These are phyloP conservation scores for Grapholita molesta DNA, from an alignment of 1,140 invertebrate species.

Conservation along the genomic window DNA sequence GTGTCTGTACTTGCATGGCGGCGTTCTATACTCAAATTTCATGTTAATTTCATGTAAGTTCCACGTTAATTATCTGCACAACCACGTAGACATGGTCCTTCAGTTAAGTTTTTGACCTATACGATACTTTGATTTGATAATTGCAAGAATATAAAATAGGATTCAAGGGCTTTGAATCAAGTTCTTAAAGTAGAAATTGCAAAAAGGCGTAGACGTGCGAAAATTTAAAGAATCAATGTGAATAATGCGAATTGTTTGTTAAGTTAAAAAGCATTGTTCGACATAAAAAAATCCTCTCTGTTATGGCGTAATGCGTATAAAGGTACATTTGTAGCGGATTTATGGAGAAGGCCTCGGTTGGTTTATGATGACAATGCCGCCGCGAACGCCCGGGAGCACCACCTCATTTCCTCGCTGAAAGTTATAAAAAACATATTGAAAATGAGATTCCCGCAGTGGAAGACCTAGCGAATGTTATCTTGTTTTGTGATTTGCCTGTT, in stretches of 20 bases:
- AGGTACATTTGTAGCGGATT: conserved; percentile 73
- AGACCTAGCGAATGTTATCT: conserved; percentile 72
- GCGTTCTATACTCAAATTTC: too few species aligned
- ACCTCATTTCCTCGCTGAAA: conserved; percentile 75
- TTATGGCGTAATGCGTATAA: conserved; percentile 72
- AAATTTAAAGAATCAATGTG: conserved; percentile 25
- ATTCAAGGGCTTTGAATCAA: too few species aligned
- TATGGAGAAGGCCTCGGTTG: conserved; percentile 68
- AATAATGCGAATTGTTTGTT: conserved; percentile 53
- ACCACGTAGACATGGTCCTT: too few species aligned
- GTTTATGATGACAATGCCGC: conserved; percentile 73
- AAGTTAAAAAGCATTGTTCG: conserved; percentile 59
- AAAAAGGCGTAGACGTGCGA: background rate
- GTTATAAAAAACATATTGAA: conserved; percentile 78
- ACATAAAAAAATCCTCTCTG: conserved; percentile 56
- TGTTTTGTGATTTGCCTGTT: conserved; percentile 72
- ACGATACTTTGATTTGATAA: too few species aligned
- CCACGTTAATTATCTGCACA: too few species aligned
- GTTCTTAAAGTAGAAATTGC: too few species aligned
- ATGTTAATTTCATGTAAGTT: too few species aligned
- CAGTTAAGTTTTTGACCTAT: too few species aligned
- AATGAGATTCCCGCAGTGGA: conserved; percentile 70
- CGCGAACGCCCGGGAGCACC: conserved; percentile 51
- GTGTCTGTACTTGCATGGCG: too few species aligned
- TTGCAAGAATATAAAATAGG: too few species aligned